A percentile compares a stretch with the other conserved stretches of the same genome.
Conservation (phyloP, 2,888 invertebrate species). For the Diaphora mendica region DNA sequence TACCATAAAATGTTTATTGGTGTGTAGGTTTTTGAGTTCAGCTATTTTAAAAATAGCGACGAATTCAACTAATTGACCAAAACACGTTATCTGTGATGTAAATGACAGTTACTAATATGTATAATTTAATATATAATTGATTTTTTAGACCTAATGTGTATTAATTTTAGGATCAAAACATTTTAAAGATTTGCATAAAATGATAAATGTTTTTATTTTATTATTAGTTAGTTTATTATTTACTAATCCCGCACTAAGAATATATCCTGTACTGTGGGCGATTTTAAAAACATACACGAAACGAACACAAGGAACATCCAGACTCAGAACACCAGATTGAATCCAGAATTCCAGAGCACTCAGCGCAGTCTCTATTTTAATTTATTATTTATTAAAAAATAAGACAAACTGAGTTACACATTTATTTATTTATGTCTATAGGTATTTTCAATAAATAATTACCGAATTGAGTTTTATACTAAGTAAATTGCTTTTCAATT, state of each 20-base stretch:
- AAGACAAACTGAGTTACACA: no score
- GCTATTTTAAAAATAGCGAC: not conserved
- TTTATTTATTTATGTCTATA: no score
- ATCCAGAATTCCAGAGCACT: no score
- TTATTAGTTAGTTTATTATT: no score
- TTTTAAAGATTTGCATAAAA: not conserved
- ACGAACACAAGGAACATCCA: no score
- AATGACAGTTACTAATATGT: not conserved
- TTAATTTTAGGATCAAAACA: not conserved
- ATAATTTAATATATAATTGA: not conserved
- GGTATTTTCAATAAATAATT: not conserved
- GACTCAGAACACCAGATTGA: no score
- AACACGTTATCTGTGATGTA: not conserved
- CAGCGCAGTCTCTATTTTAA: no score
- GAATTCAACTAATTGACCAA: not conserved
- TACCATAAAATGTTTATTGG: not conserved
- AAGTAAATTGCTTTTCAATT: constrained; percentile 21
- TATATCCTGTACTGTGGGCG: no score
- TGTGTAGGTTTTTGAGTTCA: not conserved
- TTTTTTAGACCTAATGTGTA: not conserved
- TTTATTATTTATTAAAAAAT: no score
- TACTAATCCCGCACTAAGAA: no score
- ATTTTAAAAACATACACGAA: no score
- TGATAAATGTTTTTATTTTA: not conserved
- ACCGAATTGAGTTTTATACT: constrained; percentile 23